Conservation (phyloP, 2,797 vertebrate genomes). For the Pterois miles region DNA sequence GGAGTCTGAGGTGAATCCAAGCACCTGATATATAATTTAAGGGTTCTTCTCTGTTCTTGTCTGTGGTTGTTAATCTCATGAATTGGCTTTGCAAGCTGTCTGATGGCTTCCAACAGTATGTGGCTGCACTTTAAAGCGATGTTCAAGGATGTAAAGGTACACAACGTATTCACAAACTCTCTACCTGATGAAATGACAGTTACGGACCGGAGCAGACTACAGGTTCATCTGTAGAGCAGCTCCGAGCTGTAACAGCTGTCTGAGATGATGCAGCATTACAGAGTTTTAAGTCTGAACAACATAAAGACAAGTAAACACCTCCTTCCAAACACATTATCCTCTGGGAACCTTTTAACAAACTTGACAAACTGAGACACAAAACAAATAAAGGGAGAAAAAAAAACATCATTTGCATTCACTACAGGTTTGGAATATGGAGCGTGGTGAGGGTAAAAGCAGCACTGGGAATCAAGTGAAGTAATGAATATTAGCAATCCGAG, state of each 20-base stretch:
- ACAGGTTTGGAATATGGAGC: conserved; percentile 21
- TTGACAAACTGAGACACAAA: conserved; percentile 43
- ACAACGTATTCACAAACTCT: background rate
- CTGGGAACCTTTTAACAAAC: conserved; percentile 36
- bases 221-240: conserved; percentile 28
- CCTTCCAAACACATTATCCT: conserved; percentile 19
- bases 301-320: conserved; percentile 23
- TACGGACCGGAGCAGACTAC: too few species aligned
- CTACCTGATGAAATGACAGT: background rate
- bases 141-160: background rate
- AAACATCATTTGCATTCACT: conserved; percentile 26
- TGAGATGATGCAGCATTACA: background rate
- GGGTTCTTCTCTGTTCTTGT: background rate
- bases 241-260: background rate
- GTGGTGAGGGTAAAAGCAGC: conserved; percentile 23
- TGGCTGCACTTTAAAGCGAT: conserved; percentile 6
- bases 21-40: conserved; percentile 39
- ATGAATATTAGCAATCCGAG: conserved; percentile 36
- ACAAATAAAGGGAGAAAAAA: conserved; percentile 26
- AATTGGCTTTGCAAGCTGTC: conserved; percentile 3
- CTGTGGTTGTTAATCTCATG: conserved; percentile 11
- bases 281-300: background rate
- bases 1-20: conserved; percentile 1
- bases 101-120: conserved; percentile 8
- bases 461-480: conserved; percentile 28